Conservation (phyloP, 1,140 invertebrate genomes). For the Dufourea novaeangliae region DNA sequence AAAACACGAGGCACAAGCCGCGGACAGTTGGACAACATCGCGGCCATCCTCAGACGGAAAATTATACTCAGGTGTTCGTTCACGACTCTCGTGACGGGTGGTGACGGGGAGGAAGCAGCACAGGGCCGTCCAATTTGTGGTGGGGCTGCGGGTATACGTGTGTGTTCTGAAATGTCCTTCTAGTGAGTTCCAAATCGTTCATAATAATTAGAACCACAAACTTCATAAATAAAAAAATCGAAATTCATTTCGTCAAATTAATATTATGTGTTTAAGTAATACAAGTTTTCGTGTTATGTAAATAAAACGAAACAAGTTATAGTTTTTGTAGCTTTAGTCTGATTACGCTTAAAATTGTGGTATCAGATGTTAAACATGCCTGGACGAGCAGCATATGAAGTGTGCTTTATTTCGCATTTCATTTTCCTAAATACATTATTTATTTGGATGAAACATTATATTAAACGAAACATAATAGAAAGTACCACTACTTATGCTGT, state of each 20-base stretch:
- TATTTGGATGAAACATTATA: too few species aligned
- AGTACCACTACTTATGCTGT: too few species aligned
- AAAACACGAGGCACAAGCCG: conserved; percentile 75
- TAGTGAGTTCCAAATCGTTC: not conserved
- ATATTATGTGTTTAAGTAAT: too few species aligned
- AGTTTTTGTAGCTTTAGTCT: not conserved
- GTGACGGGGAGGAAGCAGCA: conserved; percentile 12
- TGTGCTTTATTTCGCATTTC: not conserved
- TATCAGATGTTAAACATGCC: too few species aligned
- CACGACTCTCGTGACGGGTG: conserved; percentile 26
- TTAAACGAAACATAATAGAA: too few species aligned
- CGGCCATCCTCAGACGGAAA: conserved; percentile 72
- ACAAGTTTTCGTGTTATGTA: too few species aligned
- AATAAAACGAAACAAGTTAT: too few species aligned
- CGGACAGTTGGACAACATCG: conserved; percentile 79
- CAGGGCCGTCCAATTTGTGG: not conserved
- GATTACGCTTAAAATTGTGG: too few species aligned
- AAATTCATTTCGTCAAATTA: not conserved
- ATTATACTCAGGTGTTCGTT: conserved; percentile 53
- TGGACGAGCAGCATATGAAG: not conserved
- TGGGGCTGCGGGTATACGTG: not conserved
- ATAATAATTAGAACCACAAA: not conserved
- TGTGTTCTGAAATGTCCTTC: conserved; percentile 17
- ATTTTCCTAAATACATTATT: too few species aligned
- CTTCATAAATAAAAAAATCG: not conserved